Percentiles rank a stretch among this genome's conserved stretches.
These are phyloP conservation scores for Lagopus leucura DNA, from an alignment of 2,113 vertebrate species.

Conservation along the genomic window DNA sequence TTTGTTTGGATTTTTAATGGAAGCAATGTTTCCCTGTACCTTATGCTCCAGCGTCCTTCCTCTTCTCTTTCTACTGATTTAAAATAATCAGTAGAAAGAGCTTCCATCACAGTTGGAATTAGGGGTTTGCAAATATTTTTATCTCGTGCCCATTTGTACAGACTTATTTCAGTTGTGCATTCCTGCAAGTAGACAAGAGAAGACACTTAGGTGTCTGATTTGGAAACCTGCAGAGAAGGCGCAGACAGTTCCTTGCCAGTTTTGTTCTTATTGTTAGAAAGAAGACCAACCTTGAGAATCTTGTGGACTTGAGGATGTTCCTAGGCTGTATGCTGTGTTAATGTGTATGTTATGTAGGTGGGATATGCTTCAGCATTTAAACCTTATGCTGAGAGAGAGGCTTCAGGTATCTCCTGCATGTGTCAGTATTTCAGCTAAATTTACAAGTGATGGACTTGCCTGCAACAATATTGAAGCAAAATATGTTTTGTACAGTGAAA, in stretches of 20 bases:
- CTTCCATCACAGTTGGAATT: not conserved
- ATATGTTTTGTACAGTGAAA: not conserved
- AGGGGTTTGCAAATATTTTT: not conserved
- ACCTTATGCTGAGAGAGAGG: accelerated
- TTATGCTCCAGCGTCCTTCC: not conserved
- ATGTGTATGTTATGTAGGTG: not conserved
- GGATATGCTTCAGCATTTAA: not conserved
- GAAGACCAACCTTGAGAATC: not conserved
- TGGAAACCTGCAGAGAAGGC: not conserved
- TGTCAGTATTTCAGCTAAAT: not conserved
- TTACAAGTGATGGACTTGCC: not conserved
- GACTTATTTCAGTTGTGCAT: not conserved
- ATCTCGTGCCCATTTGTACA: not conserved
- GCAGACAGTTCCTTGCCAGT: not conserved
- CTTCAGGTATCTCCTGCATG: not conserved
- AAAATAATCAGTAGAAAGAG: not conserved
- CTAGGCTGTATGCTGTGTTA: not conserved
- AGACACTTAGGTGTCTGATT: not conserved
- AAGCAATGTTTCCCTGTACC: not conserved
- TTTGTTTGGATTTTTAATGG: not conserved
- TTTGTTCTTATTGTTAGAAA: not conserved
- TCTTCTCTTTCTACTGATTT: not conserved
- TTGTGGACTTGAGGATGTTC: not conserved
- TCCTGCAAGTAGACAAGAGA: no score
- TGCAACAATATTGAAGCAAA: not conserved